Evolutionary conservation across 2,113 vertebrate genomes (phyloP), one percentile per base, ranked within the genome.

Genomic region (Phyllostomus discolor): DNA sequence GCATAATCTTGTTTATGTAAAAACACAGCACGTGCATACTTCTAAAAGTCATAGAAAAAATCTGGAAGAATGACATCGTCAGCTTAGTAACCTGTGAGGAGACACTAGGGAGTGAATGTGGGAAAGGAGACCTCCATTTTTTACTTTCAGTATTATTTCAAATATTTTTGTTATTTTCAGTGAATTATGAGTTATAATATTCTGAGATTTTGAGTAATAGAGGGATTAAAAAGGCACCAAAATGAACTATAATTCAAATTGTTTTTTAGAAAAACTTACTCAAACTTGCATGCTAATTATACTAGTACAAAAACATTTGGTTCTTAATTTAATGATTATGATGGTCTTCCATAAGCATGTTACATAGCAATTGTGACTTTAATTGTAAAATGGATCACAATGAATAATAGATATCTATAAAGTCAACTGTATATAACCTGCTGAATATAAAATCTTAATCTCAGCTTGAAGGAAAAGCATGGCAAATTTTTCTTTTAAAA

Each of bases 311-410:
- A 95, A 31, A 90, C 54, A 78, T 35, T 73, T 92, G 50, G 64
- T 89, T 93, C 83, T 85, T 81, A 96, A 82, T 88, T 79, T 78
- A 82, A 85, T 66, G 38, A 81, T 95, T 85, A 90, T 35, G 66
- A 50, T 59, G 22, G 15, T 78, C 19, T 92, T 78, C 46, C 43
- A 89, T 78, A 91, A 35, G 31, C 52, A 57, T 90, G 6, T 90
- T 86, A 78, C 14, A 72, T 0, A 70, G 41, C 6, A 95, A 90
- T 24, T 76, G 33, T 48, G 62, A 46, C 33, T 95, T 75, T 79
- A 90, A 90, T 72, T 70, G 93, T 26, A 79, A 91, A 84, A 78
- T 76, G 28, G 81, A 85, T 80, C 10, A 62, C 28, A 91, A 4
- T 80, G 54, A 84, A 52, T 91, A 76, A 54, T 12, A 76, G 16